phyloP scores from a whole-genome alignment of 2,797 vertebrate genomes.

The Manis javanica region DNA sequence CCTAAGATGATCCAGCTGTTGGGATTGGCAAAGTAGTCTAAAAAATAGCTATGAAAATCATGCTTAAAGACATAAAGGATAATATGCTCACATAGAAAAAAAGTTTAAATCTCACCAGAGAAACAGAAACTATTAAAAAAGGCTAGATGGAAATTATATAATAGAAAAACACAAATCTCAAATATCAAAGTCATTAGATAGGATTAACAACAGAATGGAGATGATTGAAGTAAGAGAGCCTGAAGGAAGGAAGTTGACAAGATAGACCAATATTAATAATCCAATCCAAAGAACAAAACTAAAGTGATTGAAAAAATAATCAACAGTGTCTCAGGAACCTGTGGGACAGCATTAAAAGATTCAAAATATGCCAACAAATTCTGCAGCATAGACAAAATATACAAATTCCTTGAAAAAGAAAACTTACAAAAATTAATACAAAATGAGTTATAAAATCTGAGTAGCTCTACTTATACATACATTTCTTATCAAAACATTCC shows the following conservation, averaged over 20 bases:
- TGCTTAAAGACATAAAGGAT: not conserved
- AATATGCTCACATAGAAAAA: not conserved
- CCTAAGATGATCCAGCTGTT: not conserved
- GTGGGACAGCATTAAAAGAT: not conserved
- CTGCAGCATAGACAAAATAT: not conserved
- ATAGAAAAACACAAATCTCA: not conserved
- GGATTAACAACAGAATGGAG: not conserved
- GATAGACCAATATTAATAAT: not conserved
- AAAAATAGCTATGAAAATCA: not conserved
- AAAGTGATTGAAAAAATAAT: not conserved
- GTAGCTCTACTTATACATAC: not conserved
- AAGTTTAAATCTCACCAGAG: not conserved
- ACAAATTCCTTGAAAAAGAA: not conserved
- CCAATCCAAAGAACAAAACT: not conserved
- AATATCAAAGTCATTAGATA: not conserved
- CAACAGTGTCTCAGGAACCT: not conserved
- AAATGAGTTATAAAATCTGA: slow-evolving; percentile 12
- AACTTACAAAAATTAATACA: not conserved
- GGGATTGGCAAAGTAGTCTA: not conserved
- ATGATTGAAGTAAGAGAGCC: not conserved
- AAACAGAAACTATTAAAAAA: not conserved
- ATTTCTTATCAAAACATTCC: not conserved
- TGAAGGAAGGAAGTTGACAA: not conserved
- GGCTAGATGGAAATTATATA: not conserved
- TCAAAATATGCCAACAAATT: not conserved